phyloP scores from a whole-genome alignment of 2,113 vertebrate species.

The Hypomesus transpacificus region DNA sequence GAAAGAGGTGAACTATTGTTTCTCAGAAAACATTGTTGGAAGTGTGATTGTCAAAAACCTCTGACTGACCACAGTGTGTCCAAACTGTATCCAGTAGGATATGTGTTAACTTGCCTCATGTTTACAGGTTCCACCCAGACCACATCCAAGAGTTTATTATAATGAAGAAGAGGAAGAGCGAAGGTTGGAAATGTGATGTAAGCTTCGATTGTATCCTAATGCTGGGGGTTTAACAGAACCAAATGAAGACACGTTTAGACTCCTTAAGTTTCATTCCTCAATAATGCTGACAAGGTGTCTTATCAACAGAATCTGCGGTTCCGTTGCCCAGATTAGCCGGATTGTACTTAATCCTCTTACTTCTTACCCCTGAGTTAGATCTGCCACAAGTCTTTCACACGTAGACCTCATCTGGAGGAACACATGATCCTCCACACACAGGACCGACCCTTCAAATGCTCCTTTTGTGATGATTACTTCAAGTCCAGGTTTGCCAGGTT shows the following conservation, averaged over 20 bases:
- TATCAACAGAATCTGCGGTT: no score
- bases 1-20: background rate
- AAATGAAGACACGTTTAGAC: background rate
- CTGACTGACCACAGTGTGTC: no score
- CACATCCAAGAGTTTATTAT: conserved; percentile 90
- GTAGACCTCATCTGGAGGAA: conserved; percentile 92
- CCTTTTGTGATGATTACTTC: conserved; percentile 94
- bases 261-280: no score
- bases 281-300: no score
- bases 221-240: background rate
- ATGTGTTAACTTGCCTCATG: conserved; percentile 4
- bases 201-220: conserved; percentile 40
- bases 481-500: conserved; percentile 93
- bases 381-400: conserved; percentile 93
- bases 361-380: conserved; percentile 67
- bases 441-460: conserved; percentile 94
- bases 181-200: conserved; percentile 98
- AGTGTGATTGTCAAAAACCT: no score
- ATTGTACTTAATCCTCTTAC: background rate
- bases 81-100: no score
- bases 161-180: conserved; percentile 88
- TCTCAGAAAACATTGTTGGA: no score
- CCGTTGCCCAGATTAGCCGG: no score
- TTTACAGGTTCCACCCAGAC: conserved; percentile 90
- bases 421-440: conserved; percentile 98